Evolutionary conservation across 2,888 invertebrate genomes (phyloP).

Genomic region (Drosophila mulleri): DNA sequence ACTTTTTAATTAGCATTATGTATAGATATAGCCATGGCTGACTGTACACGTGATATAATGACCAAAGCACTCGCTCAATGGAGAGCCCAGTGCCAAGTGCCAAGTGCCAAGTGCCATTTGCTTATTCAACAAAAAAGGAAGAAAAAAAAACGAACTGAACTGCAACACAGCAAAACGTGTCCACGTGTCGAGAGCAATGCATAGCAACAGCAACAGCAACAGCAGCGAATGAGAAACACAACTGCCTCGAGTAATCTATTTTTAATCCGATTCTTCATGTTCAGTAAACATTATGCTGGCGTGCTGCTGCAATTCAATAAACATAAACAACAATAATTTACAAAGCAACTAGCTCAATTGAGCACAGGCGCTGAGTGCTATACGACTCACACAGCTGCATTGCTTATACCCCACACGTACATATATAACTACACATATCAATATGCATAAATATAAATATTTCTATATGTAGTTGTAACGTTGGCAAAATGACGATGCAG

Average conservation of each 20-base stretch:
- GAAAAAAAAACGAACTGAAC: neutral
- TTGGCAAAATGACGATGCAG: slow-evolving; percentile 21
- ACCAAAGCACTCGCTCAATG: slow-evolving; percentile 10
- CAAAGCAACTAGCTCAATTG: slow-evolving; percentile 35
- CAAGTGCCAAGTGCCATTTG: slow-evolving; percentile 1
- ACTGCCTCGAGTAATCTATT: slow-evolving; percentile 10
- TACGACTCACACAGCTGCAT: slow-evolving; percentile 22
- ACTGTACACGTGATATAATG: slow-evolving; percentile 56
- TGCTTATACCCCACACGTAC: slow-evolving; percentile 44
- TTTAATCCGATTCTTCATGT: neutral
- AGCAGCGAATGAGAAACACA: slow-evolving; percentile 23
- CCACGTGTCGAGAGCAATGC: slow-evolving; percentile 62
- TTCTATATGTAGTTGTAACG: neutral
- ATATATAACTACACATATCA: neutral
- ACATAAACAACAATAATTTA: slow-evolving; percentile 31
- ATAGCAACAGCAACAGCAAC: slow-evolving; percentile 64
- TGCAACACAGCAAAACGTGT: slow-evolving; percentile 54
- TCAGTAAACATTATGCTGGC: slow-evolving; percentile 26
- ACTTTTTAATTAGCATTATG: slow-evolving; percentile 1
- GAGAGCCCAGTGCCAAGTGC: neutral
- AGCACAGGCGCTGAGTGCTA: slow-evolving; percentile 27
- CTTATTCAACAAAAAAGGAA: slow-evolving; percentile 15
- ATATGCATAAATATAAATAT: neutral
- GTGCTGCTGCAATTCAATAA: slow-evolving; percentile 57
- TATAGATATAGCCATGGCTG: slow-evolving; percentile 8